Percentiles rank a stretch among this genome's conserved stretches.
These are phyloP conservation scores for Ramphastos sulfuratus DNA, from an alignment of 2,113 vertebrate species.

Conservation along the genomic window DNA sequence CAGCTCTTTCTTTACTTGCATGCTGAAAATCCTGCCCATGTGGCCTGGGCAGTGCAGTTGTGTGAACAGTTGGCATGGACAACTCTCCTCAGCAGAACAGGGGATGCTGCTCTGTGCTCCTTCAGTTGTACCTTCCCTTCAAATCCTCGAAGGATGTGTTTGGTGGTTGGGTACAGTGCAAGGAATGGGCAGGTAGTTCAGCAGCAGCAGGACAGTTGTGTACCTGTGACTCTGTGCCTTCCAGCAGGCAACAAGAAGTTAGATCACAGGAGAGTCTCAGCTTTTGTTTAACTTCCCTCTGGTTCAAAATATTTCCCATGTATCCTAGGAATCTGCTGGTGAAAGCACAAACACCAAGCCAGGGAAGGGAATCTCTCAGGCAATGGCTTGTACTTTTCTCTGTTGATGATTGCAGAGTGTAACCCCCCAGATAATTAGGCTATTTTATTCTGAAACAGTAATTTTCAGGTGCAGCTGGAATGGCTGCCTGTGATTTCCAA, in stretches of 20 bases:
- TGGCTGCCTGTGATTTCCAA: constrained; percentile 25
- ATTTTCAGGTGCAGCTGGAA: constrained; percentile 47
- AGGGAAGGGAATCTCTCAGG: background rate
- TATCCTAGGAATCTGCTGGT: background rate
- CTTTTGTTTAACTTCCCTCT: constrained; percentile 10
- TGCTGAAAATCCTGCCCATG: background rate
- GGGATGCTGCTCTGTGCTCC: background rate
- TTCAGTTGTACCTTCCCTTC: background rate
- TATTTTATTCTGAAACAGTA: background rate
- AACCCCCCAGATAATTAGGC: constrained; percentile 23
- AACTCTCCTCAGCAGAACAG: background rate
- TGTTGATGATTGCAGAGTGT: constrained; percentile 6
- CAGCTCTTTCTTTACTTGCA: background rate
- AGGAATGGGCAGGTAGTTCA: background rate
- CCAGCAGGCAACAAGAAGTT: background rate
- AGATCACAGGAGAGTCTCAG: background rate
- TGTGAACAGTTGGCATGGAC: background rate
- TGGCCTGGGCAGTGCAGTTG: background rate
- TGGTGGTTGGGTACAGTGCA: background rate
- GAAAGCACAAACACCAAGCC: background rate
- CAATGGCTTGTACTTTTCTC: background rate
- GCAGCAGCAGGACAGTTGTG: background rate
- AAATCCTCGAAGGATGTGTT: background rate
- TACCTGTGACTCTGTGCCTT: background rate
- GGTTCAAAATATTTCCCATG: background rate